Conservation (phyloP, 2,113 vertebrate genomes). For the Antechinus flavipes region DNA sequence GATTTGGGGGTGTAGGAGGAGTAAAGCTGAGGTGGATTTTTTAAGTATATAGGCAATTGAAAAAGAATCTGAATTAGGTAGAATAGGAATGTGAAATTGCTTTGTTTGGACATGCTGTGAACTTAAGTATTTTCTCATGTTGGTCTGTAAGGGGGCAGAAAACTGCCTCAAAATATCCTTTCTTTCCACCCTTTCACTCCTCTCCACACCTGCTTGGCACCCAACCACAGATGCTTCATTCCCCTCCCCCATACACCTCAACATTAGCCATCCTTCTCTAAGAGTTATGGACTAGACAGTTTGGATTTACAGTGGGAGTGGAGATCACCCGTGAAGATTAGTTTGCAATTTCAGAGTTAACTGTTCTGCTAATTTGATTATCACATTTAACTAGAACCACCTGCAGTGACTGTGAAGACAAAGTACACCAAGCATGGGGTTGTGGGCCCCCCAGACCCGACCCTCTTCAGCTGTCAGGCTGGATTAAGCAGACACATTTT, state of each 20-base stretch:
- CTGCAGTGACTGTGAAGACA: constrained; percentile 45
- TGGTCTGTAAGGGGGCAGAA: neutral
- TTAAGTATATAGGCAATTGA: neutral
- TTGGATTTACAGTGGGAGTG: constrained; percentile 1
- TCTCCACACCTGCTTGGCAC: neutral
- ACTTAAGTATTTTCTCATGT: neutral
- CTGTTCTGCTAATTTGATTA: constrained; percentile 66
- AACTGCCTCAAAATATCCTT: neutral
- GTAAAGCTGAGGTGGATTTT: neutral
- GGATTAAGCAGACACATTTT: constrained; percentile 36
- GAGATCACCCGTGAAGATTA: constrained; percentile 45
- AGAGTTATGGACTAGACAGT: neutral
- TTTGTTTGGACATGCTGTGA: neutral
- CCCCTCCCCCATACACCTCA: neutral
- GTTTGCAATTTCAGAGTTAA: constrained; percentile 43
- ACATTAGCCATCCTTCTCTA: neutral
- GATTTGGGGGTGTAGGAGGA: neutral
- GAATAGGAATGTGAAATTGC: neutral
- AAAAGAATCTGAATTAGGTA: neutral
- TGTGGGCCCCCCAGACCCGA: constrained; percentile 9
- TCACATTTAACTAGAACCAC: constrained; percentile 73
- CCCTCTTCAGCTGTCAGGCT: constrained; percentile 21
- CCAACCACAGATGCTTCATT: neutral
- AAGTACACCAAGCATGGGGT: neutral
- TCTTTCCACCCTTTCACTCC: neutral